These are phyloP conservation scores for Microplitis manilae DNA, from an alignment of 2,888 invertebrate genomes.

Conservation along the genomic window DNA sequence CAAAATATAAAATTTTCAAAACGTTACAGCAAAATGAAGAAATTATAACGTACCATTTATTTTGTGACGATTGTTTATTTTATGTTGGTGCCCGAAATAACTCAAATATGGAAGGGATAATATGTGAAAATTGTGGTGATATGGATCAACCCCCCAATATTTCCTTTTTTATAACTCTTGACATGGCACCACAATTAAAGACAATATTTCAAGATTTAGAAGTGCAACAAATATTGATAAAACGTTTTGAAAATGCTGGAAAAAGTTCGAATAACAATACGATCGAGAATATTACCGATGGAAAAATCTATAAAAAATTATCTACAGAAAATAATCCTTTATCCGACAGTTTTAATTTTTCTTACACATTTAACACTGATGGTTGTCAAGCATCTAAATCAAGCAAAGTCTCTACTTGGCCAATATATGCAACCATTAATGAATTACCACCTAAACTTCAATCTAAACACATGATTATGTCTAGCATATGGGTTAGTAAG, in stretches of 20 bases:
- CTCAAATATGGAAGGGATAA: background rate
- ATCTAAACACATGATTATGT: background rate
- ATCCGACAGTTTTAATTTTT: background rate
- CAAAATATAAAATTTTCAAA: constrained; percentile 36
- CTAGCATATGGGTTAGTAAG: background rate
- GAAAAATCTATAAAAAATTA: background rate
- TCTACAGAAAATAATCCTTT: background rate
- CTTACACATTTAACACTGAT: background rate
- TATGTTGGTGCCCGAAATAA: constrained; percentile 2
- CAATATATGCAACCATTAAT: background rate
- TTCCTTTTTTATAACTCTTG: too few species aligned
- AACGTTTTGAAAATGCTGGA: constrained; percentile 16
- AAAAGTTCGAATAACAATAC: too few species aligned
- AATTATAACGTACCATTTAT: constrained; percentile 12
- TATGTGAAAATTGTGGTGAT: constrained; percentile 15
- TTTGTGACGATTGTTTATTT: constrained; percentile 11
- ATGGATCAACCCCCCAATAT: too few species aligned
- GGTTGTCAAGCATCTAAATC: constrained; percentile 3
- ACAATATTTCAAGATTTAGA: too few species aligned
- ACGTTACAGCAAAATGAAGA: background rate
- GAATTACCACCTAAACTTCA: background rate
- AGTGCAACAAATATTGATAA: background rate
- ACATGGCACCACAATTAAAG: too few species aligned
- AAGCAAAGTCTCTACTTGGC: background rate
- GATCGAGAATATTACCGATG: constrained; percentile 14